Percentiles rank a stretch among this genome's conserved stretches.
These are phyloP conservation scores for Aurelia aurita DNA, from an alignment of 30 jellyfish, hydroid and myxozoan species.

Conservation along the genomic window DNA sequence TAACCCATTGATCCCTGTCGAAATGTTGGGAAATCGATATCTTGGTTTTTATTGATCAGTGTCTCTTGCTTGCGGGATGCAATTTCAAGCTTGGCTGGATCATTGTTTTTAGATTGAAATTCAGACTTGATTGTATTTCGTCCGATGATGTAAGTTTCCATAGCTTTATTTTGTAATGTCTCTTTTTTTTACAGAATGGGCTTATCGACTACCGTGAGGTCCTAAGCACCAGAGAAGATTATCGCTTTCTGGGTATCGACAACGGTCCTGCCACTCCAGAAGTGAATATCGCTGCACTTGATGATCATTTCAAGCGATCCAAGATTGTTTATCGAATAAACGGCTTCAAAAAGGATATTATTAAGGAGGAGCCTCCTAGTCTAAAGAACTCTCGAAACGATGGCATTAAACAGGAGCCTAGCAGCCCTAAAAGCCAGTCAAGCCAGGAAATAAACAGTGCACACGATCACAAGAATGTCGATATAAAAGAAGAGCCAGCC, in stretches of 20 bases:
- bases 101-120: no score
- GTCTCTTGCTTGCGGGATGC: no score
- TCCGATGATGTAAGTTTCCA: no score
- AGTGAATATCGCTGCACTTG: constrained; percentile 38
- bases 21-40: no score
- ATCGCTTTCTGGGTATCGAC: constrained; percentile 89
- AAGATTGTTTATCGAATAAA: constrained; percentile 15
- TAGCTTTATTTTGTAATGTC: no score
- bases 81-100: no score
- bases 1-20: no score
- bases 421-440: constrained; percentile 19
- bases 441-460: not conserved
- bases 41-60: no score
- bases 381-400: constrained; percentile 2
- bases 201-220: constrained; percentile 80
- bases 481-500: constrained; percentile 2
- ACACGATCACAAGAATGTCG: not conserved
- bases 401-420: constrained; percentile 34
- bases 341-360: constrained; percentile 39
- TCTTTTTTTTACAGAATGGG: constrained; percentile 59
- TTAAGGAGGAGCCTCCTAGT: constrained; percentile 29
- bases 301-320: constrained; percentile 19
- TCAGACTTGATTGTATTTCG: no score
- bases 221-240: constrained; percentile 59
- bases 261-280: constrained; percentile 97